Base-by-base conservation (phyloP, 2,797 vertebrate species). In the Eulemur coronatus region DNA sequence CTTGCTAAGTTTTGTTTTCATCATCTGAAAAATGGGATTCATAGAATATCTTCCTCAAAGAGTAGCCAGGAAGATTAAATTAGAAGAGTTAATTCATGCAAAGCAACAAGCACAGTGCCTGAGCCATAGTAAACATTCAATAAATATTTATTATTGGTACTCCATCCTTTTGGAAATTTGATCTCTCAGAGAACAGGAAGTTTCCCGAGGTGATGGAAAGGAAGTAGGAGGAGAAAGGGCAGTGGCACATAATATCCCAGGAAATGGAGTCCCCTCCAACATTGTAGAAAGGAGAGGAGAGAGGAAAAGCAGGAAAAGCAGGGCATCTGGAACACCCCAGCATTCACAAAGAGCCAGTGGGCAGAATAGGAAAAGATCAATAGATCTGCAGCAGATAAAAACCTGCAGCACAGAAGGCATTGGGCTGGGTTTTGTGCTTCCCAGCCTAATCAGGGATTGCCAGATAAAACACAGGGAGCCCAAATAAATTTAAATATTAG, bases 11-110 rank as follows among this genome's bases (percentile, higher is more conserved):
- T 38, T 75, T 30, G 24, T 76, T 96, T 89, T 79, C 48, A 61
- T 79, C 28, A 0, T 1, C 30, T 95, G 70, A 61, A 46, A 96
- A 97, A 75, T 26, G 80, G 38, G 35, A n/a, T 78, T 79, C 81
- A 84, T 41, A 28, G 38, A 84, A 28, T 84, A 7, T 0, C 80
- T 87, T 93, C 50, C 30, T 90, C 72, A 84, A 84, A 84, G 8
- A 82, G 30, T 84, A 95, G 30, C 50, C 43, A 90, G 17, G n/a
- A 92, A 89, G 26, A 69, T 82, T 33, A 90, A 91, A 96, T 96
- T 78, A 87, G 72, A 86, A 93, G n/a, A 78, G 24, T 9, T 75
- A 76, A 87, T 88, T 80, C 20, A 95, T 69, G 41, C 61, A 72
- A 70, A 92, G 26, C 12, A 59, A 28, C 78, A 78, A 72, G 41